These are phyloP conservation scores for Ivindomyrus marchei DNA, from an alignment of 2,113 vertebrate genomes.

Conservation along the genomic window DNA sequence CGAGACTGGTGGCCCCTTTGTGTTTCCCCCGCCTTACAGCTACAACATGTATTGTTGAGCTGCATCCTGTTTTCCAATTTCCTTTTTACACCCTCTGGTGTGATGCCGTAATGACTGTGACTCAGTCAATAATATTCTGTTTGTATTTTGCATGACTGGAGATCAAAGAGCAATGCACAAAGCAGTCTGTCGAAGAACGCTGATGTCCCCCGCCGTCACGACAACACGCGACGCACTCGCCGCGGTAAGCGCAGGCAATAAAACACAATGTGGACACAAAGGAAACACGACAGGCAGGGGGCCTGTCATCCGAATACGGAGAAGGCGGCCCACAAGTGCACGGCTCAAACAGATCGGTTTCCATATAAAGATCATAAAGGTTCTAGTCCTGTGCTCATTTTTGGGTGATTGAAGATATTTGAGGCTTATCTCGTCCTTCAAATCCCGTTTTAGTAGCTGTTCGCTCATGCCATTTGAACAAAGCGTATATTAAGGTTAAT, in stretches of 20 bases:
- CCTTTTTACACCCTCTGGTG: neutral
- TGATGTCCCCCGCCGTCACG: neutral
- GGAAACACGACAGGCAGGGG: neutral
- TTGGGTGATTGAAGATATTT: neutral
- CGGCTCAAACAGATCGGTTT: neutral
- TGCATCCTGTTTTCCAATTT: neutral
- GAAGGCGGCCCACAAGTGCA: neutral
- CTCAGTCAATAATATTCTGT: neutral
- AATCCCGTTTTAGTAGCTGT: neutral
- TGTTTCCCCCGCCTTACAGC: neutral
- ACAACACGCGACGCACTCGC: neutral
- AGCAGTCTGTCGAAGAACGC: neutral
- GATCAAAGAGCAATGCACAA: neutral
- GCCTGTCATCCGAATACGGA: neutral
- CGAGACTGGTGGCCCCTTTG: slow-evolving; percentile 28
- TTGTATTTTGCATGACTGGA: slow-evolving; percentile 8
- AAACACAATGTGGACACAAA: neutral
- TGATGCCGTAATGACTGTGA: neutral
- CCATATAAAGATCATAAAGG: neutral
- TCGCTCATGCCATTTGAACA: neutral
- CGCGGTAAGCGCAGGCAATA: neutral
- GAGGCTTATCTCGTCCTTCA: neutral
- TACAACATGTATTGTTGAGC: slow-evolving; percentile 4
- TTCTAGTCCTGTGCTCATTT: neutral
- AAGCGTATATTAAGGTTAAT: slow-evolving; percentile 6